phyloP scores from a whole-genome alignment of 1,140 invertebrate species.

The Eumaeus atala region DNA sequence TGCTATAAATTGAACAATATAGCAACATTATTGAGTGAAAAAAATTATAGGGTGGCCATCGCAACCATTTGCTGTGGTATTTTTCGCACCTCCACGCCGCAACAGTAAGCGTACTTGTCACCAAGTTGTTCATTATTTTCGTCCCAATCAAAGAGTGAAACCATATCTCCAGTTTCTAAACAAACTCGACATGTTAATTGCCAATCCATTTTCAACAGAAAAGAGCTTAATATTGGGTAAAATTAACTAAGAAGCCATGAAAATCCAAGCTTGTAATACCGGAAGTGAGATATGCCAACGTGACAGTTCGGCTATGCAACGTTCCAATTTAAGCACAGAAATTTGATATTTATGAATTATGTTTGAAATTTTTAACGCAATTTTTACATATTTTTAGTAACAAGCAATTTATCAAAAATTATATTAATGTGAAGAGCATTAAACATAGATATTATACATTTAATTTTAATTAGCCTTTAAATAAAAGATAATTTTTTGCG shows the following conservation, averaged over 20 bases:
- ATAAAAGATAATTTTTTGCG: too few species aligned
- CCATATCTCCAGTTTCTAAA: constrained; percentile 72
- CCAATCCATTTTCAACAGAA: constrained; percentile 69
- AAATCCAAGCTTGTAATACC: constrained; percentile 31
- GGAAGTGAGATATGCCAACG: constrained; percentile 34
- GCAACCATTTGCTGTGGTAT: constrained; percentile 71
- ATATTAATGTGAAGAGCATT: too few species aligned
- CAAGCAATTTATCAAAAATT: too few species aligned
- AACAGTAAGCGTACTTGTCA: constrained; percentile 75
- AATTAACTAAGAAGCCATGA: constrained; percentile 24
- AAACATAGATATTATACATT: too few species aligned
- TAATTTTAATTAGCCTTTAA: too few species aligned
- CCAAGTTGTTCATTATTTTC: constrained; percentile 74
- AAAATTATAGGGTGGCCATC: constrained; percentile 72
- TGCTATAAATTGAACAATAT: constrained; percentile 52
- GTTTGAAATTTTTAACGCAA: neutral
- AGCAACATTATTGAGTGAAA: constrained; percentile 69
- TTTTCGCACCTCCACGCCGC: constrained; percentile 71
- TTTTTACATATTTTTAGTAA: too few species aligned
- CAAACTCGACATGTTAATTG: constrained; percentile 76
- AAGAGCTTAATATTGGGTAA: constrained; percentile 4
- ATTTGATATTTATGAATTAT: neutral
- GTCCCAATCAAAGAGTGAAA: constrained; percentile 74
- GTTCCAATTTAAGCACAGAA: constrained; percentile 16
- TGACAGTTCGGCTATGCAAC: constrained; percentile 5